Evolutionary conservation across 2,888 invertebrate species (phyloP).

Genomic region (Oxyscelio sp.): DNA sequence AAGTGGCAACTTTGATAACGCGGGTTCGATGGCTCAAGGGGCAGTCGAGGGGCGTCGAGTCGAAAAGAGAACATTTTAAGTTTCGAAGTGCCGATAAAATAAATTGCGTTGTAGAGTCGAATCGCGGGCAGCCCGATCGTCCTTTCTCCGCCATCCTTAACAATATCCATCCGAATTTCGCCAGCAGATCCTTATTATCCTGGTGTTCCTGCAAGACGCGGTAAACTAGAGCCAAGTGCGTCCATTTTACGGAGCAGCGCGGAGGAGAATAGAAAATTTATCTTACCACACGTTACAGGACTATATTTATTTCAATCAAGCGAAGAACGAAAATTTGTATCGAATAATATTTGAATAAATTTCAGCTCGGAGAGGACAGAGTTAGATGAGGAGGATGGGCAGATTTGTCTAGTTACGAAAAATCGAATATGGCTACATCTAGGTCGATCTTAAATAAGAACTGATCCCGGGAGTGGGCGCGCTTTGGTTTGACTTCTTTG

Average conservation of each 20-base stretch:
- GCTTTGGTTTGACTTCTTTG: no score
- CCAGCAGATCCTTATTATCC: slow-evolving; percentile 49
- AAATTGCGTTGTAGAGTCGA: slow-evolving; percentile 67
- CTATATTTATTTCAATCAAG: slow-evolving; percentile 36
- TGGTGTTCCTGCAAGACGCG: slow-evolving; percentile 28
- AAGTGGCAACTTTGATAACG: slow-evolving; percentile 65
- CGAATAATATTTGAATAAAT: slow-evolving; percentile 15
- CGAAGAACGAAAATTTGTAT: slow-evolving; percentile 21
- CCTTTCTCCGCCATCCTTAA: slow-evolving; percentile 37
- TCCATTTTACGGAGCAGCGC: slow-evolving; percentile 4
- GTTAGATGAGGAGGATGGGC: background rate
- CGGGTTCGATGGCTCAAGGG: slow-evolving; percentile 46
- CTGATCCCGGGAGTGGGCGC: no score
- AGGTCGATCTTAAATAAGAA: no score
- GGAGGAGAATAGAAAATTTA: slow-evolving; percentile 14
- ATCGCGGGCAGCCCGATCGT: slow-evolving; percentile 51
- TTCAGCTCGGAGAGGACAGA: background rate
- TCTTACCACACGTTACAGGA: slow-evolving; percentile 20
- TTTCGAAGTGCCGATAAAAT: slow-evolving; percentile 70
- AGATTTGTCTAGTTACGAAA: background rate
- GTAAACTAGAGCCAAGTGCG: slow-evolving; percentile 38
- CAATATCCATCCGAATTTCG: slow-evolving; percentile 64
- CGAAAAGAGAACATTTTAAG: slow-evolving; percentile 47
- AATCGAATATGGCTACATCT: background rate
- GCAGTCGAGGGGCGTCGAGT: slow-evolving; percentile 5